Evolutionary conservation across 2,113 vertebrate genomes (phyloP).

Genomic region (Cephalophus harveyi): DNA sequence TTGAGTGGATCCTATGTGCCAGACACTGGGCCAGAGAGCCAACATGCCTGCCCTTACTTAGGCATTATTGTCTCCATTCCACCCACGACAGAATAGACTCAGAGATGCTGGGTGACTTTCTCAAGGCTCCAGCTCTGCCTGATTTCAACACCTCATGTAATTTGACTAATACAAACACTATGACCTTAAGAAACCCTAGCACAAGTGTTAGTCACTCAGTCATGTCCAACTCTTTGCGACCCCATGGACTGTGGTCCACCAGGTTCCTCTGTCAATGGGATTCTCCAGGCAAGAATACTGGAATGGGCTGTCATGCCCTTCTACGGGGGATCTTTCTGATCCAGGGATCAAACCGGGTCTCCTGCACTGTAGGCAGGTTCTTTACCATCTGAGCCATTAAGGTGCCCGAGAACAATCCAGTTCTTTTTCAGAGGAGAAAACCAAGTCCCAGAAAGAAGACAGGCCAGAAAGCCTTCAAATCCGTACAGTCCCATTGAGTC

Average conservation of each 20-base stretch:
- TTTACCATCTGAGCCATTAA: not conserved
- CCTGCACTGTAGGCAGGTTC: not conserved
- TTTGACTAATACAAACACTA: not conserved
- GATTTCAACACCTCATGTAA: not conserved
- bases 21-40: not conserved
- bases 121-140: not conserved
- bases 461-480: not conserved
- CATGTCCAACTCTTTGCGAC: not conserved
- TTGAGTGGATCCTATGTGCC: not conserved
- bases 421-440: slow-evolving; percentile 16
- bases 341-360: not conserved
- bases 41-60: not conserved
- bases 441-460: not conserved
- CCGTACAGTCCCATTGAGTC: not conserved
- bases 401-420: not conserved
- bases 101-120: not conserved
- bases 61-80: not conserved
- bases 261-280: not conserved
- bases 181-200: not conserved
- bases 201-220: not conserved
- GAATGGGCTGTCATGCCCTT: not conserved
- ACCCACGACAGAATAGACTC: not conserved
- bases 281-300: not conserved
- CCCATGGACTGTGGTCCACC: not conserved
- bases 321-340: not conserved